Evolutionary conservation across 2,888 invertebrate species (phyloP), one percentile per base, ranked within the genome.

Genomic region (Dolomedes plantarius): DNA sequence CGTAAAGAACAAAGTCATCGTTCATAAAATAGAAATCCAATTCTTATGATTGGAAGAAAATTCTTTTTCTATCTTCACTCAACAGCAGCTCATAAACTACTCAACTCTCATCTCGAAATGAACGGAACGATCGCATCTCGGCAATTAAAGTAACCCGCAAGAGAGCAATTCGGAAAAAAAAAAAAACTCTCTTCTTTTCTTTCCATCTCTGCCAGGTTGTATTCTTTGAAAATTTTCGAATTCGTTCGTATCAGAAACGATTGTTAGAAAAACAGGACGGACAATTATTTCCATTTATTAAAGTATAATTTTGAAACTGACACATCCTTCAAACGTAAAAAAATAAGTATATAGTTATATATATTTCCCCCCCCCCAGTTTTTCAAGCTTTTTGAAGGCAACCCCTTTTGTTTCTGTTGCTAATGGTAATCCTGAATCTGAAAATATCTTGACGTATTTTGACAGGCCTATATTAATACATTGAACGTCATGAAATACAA

Each of bases 101-200:
- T 27, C 36, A 68, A 39, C 36, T 19, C 28, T 13, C 19, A 23
- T 39, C 23, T 68, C 16, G n/a, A 32, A 32, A 31, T 32, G 68
- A 36, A 23, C 36, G 39, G 68, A 68, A 68, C 36, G 68, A 23
- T 36, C 68, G 9, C 23, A 39, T 68, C 39, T 39, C 19, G 2
- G 23, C 68, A 39, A 68, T 68, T 68, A 68, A 68, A 36, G 68
- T 39, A 36, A 3, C 39, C 68, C 11, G 11, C 23, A 23, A 19
- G 5, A 56, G 56, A 23, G 56, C 3, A 23, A 56, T n/a, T 23
- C 5, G 11, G n/a, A n/a, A n/a, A n/a, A n/a, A n/a, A n/a, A n/a
- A 56, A 23, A 1, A 23, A 56, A 56, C 19, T 56, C 46, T 46
- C 16, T 46, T 46, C n/a, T 2, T 6, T 46, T 46, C 16, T 46